Conservation (phyloP, 1,140 invertebrate genomes). For the Hirudo medicinalis region DNA sequence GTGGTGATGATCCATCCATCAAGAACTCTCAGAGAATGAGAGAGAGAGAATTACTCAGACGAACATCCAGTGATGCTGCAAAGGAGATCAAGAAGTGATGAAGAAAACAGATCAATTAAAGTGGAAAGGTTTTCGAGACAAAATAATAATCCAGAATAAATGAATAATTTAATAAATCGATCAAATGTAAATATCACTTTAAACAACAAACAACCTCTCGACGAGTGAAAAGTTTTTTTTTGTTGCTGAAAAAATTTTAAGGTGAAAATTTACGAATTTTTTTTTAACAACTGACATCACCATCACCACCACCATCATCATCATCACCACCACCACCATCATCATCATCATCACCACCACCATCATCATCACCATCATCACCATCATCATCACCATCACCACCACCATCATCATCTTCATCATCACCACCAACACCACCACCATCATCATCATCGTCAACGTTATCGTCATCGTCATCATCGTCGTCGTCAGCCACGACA, state of each 20-base stretch:
- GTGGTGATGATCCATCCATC: too few species aligned
- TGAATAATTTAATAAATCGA: too few species aligned
- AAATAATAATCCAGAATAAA: too few species aligned
- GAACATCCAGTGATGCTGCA: background rate
- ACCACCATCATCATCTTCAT: slow-evolving; percentile 2
- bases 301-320: background rate
- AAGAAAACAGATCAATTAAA: too few species aligned
- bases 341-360: background rate
- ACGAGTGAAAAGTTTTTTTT: too few species aligned
- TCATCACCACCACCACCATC: background rate
- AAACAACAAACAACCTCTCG: too few species aligned
- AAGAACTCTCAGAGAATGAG: too few species aligned
- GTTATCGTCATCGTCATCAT: background rate
- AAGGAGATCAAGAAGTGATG: background rate
- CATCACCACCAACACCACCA: background rate
- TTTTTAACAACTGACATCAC: background rate
- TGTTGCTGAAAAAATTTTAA: too few species aligned
- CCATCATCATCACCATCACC: background rate
- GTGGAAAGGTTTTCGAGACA: too few species aligned
- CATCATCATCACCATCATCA: slow-evolving; percentile 3
- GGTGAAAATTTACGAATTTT: background rate
- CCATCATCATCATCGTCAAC: background rate
- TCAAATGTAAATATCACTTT: too few species aligned
- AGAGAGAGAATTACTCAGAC: too few species aligned
- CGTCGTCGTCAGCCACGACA: background rate